Base-by-base conservation (phyloP, 2,888 invertebrate species). In the Philaethria dido region DNA sequence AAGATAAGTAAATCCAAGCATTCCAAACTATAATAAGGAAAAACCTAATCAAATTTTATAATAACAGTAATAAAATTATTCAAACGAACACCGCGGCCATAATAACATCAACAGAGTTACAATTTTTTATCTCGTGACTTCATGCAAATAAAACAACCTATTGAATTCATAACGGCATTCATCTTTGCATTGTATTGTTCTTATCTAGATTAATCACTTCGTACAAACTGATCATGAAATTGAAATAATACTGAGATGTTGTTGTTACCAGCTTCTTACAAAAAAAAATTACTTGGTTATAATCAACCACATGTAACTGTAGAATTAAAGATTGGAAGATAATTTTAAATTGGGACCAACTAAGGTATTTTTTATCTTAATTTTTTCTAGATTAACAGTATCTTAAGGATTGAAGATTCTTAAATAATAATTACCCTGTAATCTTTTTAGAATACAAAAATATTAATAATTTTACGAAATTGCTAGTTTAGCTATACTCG, bases 131-230 rank as follows among this genome's bases (percentile, higher is more conserved):
- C 47, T 55, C 20, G 39, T 48, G 20, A 39, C 57, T 42, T 18
- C 25, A 50, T 54, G 29, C 45, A 69, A 57, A 62, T 45, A 52
- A 65, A 61, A 52, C 59, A 54, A 45, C 33, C 52, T 52, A 59
- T 63, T 25, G 54, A 44, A 66, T 64, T 61, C 36, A 64, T 55
- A 42, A 52, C 64, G 33, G 57, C 63, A 36, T 62, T 50, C 50
- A 29, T 42, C 54, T 54, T 36, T 42, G 60, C 50, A 65, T 60
- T 65, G 59, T 60, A 63, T 59, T 64, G 52, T 69, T 50, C 50
- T 61, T 69, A 69, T 67, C 67, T 61, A 66, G 66, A 61, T 69
- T 69, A 64, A 69, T 69, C 66, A 47, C 42, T 66, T 64, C 36
- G 63, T 50, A 69, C 59, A 60, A 68, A 63, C 59, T 36, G 59